Conservation (phyloP, 2,888 invertebrate species). For the Lottia scabra region DNA sequence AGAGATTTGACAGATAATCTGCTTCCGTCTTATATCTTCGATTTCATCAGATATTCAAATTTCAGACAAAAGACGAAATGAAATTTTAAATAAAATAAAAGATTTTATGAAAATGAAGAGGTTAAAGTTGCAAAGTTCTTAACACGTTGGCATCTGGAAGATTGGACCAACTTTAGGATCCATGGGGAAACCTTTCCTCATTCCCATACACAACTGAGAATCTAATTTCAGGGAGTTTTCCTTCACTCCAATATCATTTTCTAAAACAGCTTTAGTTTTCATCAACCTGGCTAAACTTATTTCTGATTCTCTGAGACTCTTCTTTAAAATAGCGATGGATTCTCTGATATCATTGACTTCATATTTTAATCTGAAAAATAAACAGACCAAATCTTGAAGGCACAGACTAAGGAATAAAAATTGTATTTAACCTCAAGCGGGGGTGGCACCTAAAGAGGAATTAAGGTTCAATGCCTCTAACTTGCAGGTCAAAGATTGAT, state of each 20-base stretch:
- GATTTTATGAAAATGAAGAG: no score
- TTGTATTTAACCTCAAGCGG: no score
- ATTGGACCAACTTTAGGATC: constrained; percentile 66
- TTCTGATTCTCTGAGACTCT: constrained; percentile 77
- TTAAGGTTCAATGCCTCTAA: no score
- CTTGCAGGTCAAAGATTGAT: no score
- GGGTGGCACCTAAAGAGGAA: no score
- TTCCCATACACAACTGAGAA: constrained; percentile 91
- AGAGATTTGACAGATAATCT: no score
- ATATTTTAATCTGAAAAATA: constrained; percentile 76
- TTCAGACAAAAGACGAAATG: no score
- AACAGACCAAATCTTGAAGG: no score
- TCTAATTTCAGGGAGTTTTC: constrained; percentile 90
- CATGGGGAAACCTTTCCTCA: constrained; percentile 86
- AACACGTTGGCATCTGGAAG: constrained; percentile 60
- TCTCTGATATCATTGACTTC: constrained; percentile 88
- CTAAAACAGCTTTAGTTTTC: constrained; percentile 84
- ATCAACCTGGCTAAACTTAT: constrained; percentile 73
- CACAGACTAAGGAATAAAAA: no score
- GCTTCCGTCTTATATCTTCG: no score
- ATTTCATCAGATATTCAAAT: no score
- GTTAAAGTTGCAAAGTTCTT: not conserved
- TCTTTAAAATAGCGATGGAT: constrained; percentile 83
- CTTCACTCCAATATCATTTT: constrained; percentile 87
- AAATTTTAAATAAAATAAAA: no score